These are phyloP conservation scores for Tachuris rubrigastra DNA, from an alignment of 2,113 vertebrate species.

Conservation along the genomic window DNA sequence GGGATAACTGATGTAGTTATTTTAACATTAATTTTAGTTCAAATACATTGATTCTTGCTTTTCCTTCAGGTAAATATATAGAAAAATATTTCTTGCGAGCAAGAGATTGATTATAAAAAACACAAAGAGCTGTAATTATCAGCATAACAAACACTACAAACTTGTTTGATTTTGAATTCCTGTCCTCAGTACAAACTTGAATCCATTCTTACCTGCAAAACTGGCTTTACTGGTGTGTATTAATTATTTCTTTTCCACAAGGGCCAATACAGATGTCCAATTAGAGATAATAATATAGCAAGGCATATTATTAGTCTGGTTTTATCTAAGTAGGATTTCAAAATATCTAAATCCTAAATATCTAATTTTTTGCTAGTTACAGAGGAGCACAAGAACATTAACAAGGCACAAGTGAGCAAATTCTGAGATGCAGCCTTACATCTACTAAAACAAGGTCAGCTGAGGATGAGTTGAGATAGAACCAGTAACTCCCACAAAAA, in stretches of 20 bases:
- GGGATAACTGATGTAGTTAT: not conserved
- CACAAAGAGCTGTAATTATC: not conserved
- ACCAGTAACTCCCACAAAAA: not conserved
- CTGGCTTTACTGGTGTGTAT: not conserved
- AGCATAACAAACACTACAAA: not conserved
- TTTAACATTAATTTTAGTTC: not conserved
- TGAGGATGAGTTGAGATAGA: not conserved
- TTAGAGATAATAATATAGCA: not conserved
- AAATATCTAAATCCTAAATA: not conserved
- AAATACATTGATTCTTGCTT: not conserved
- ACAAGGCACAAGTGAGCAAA: not conserved
- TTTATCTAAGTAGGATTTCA: not conserved
- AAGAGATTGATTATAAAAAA: not conserved
- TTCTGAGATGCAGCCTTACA: not conserved
- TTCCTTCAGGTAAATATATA: not conserved
- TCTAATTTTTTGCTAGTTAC: not conserved
- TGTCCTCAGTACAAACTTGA: not conserved
- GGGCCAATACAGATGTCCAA: not conserved
- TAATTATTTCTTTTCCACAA: not conserved
- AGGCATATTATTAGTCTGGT: not conserved
- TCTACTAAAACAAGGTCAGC: not conserved
- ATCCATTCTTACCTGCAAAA: not conserved
- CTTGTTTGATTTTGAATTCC: not conserved
- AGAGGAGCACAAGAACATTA: not conserved
- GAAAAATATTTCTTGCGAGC: not conserved